phyloP scores from a whole-genome alignment of 2,113 vertebrate genomes.

The Orthonyx spaldingii region DNA sequence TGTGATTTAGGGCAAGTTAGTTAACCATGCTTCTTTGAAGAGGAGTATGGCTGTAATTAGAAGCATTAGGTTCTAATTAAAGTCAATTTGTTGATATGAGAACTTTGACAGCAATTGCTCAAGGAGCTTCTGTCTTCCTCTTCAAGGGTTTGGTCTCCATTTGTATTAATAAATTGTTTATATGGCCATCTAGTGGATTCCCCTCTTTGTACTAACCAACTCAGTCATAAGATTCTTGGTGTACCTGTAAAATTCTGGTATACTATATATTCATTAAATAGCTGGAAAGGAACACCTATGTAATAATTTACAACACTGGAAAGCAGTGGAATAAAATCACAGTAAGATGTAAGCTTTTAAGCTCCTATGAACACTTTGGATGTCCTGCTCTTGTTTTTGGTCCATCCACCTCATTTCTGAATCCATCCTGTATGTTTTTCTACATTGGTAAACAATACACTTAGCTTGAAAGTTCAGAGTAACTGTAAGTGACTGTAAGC shows the following conservation, averaged over 20 bases:
- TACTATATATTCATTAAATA: neutral
- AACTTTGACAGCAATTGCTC: neutral
- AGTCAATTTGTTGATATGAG: neutral
- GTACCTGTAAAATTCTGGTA: neutral
- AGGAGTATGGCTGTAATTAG: neutral
- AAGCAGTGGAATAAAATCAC: neutral
- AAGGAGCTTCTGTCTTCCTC: neutral
- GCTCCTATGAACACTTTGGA: neutral
- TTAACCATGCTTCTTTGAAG: neutral
- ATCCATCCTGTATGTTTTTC: neutral
- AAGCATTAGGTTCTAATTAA: neutral
- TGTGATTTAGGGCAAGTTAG: neutral
- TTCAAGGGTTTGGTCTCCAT: neutral
- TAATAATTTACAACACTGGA: neutral
- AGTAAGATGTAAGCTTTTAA: neutral
- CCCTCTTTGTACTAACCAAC: neutral
- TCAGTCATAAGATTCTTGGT: neutral
- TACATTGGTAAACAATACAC: fast-evolving
- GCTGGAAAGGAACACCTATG: fast-evolving
- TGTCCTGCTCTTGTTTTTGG: neutral
- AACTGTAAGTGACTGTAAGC: neutral
- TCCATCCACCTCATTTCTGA: neutral
- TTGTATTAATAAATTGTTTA: neutral
- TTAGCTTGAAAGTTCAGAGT: neutral
- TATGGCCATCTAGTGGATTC: neutral